Conservation (phyloP, 2,113 vertebrate species). For the Reinhardtius hippoglossoides region DNA sequence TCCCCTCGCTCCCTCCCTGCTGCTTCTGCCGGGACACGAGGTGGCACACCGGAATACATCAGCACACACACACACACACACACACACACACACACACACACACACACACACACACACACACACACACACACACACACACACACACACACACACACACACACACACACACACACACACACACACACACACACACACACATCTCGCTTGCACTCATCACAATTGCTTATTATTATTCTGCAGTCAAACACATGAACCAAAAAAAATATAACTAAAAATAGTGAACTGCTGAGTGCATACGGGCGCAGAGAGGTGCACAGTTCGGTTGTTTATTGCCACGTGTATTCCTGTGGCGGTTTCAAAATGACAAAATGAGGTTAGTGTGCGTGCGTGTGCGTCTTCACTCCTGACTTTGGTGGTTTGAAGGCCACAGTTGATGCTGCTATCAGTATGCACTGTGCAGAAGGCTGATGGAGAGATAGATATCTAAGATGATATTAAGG, state of each 20-base stretch:
- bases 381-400: background rate
- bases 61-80: background rate
- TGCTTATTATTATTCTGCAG: slow-evolving; percentile 21
- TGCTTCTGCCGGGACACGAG: slow-evolving; percentile 42
- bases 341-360: slow-evolving; percentile 12
- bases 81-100: background rate
- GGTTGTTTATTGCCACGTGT: background rate
- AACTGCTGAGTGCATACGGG: background rate
- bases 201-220: slow-evolving; percentile 6
- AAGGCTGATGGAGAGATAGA: slow-evolving; percentile 2
- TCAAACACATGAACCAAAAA: slow-evolving; percentile 1
- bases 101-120: background rate
- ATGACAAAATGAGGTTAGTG: slow-evolving; percentile 30
- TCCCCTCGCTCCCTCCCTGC: slow-evolving; percentile 47
- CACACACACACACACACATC: background rate
- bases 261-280: slow-evolving; percentile 31
- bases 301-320: background rate
- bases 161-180: slow-evolving; percentile 15
- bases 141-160: slow-evolving; percentile 13
- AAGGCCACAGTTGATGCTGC: slow-evolving; percentile 15
- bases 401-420: slow-evolving; percentile 1
- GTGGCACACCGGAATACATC: slow-evolving; percentile 53
- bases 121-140: slow-evolving; percentile 3
- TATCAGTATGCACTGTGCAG: slow-evolving; percentile 12
- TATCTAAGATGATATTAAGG: slow-evolving; percentile 10